Evolutionary conservation across 30 jellyfish, hydroid and myxozoan species (phyloP).

Genomic region (Cassiopea xamachana): DNA sequence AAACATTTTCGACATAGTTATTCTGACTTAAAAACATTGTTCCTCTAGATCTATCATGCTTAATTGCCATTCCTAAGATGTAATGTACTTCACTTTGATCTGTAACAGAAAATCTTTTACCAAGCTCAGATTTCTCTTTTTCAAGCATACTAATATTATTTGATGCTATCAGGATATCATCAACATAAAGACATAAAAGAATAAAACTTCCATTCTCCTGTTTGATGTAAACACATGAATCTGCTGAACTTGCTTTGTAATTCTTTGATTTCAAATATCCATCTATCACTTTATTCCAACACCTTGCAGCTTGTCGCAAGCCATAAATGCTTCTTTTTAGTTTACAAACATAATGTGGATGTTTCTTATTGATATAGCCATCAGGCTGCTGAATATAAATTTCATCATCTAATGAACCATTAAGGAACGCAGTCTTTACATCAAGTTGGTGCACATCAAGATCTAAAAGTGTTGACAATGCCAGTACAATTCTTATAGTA

Average conservation of each 20-base stretch:
- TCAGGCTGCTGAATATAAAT: constrained; percentile 61
- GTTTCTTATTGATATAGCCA: constrained; percentile 19
- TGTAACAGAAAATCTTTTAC: constrained; percentile 22
- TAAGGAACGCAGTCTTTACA: constrained; percentile 62
- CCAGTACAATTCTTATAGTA: constrained; percentile 31
- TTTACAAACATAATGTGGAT: constrained; percentile 39
- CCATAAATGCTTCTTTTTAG: constrained; percentile 42
- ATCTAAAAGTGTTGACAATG: constrained; percentile 23
- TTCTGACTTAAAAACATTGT: constrained; percentile 23
- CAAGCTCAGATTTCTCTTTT: constrained; percentile 26
- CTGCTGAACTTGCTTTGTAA: constrained; percentile 44
- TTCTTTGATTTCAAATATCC: constrained; percentile 13
- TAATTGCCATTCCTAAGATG: constrained; percentile 29
- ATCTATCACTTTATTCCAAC: constrained; percentile 48
- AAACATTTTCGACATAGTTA: constrained; percentile 7
- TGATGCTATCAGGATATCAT: constrained; percentile 46
- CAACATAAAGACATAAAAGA: constrained; percentile 19
- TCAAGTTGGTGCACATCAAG: constrained; percentile 50
- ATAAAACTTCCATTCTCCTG: not conserved
- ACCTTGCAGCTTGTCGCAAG: constrained; percentile 44
- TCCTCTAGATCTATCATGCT: constrained; percentile 29
- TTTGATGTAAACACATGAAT: constrained; percentile 52
- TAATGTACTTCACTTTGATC: constrained; percentile 4
- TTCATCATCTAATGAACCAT: constrained; percentile 44
- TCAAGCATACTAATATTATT: constrained; percentile 30